Base-by-base conservation (phyloP, 2,113 vertebrate species). In the Pterocles gutturalis region DNA sequence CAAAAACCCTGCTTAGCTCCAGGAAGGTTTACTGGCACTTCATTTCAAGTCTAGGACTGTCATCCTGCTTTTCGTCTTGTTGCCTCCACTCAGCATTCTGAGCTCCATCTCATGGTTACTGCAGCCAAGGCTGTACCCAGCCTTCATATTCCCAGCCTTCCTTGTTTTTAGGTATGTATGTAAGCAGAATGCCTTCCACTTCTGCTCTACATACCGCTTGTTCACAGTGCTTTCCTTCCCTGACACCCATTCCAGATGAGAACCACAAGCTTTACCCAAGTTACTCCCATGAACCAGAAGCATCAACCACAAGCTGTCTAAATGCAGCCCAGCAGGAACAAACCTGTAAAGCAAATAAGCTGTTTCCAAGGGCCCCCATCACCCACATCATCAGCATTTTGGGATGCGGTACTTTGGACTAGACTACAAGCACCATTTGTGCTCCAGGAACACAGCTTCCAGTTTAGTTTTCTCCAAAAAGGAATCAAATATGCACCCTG, bases 401-500 rank as follows among this genome's bases (percentile, higher is more conserved):
- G 49, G 45, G 65, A 84, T 29, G 13, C 2, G 0, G 33, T 61
- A 60, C 26, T 57, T 61, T 53, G 46, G 33, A 78, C 22, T 69
- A 65, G 64, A 72, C 45, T 49, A 25, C 9, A 6, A 77, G 28
- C 5, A 4, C 57, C 51, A 49, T n/a, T 24, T 11, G 19, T 51
- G 38, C 29, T 57, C 49, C 89, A 60, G 25, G 34, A 84, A 84
- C 29, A 81, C 33, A 81, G 38, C 45, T 73, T 60, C 45, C 45
- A 65, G 25, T 43, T 79, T 33, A 66, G 46, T 54, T 79, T 79
- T 58, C 79, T n/a, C 41, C n/a, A 83, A 86, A 90, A 92, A 70
- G 13, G 22, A 88, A 79, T 38, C 12, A 61, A 85, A 67, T 31
- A 46, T 15, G 41, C 5, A n/a, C 34, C 57, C 41, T 48, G n/a